Evolutionary conservation across 2,797 vertebrate species (phyloP), one percentile per base, ranked within the genome.

Genomic region (Nothura maculosa): DNA sequence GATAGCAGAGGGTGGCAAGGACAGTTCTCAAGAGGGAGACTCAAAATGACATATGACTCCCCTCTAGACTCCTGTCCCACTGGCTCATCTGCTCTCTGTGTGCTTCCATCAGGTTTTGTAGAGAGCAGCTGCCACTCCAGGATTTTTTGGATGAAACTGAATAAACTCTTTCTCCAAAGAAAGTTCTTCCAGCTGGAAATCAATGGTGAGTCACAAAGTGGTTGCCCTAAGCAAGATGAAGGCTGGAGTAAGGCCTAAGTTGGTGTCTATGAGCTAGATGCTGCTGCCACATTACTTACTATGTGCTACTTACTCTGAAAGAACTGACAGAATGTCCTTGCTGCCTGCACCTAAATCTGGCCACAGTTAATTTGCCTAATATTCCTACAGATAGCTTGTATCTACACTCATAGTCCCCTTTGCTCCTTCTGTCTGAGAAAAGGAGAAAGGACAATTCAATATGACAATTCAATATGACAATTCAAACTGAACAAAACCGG

Each of bases 111-210:
- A 97, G 95, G 78, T 83, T 94, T 94, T 45, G 50, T 88, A 57
- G 55, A 88, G 40, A 94, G 86, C 83, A 81, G 75, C 24, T 96
- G 95, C 63, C 76, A 0, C 36, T 72, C 94, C 74, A 96, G 89
- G 70, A 81, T 96, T 76, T 97, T 97, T 84, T 88, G 82, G 93
- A 92, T 93, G 90, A 96, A 94, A 72, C 28, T 95, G 79, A 91
- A 95, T 72, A 85, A 80, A 77, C 57, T 83, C 73, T 87, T 92
- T 55, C 93, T 95, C 54, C 85, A 93, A 40, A 82, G 82, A 55
- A 96, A 94, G 75, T 88, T 90, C 90, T 95, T 92, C 78, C 72
- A 30, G 38, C 81, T 95, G 78, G 95, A 97, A 93, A 87, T 96
- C 58, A 64, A 87, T n/a, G 94, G 93, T 96, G 82, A 96, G 92